Evolutionary conservation across 2,113 vertebrate species (phyloP).

Genomic region (Malurus melanocephalus): DNA sequence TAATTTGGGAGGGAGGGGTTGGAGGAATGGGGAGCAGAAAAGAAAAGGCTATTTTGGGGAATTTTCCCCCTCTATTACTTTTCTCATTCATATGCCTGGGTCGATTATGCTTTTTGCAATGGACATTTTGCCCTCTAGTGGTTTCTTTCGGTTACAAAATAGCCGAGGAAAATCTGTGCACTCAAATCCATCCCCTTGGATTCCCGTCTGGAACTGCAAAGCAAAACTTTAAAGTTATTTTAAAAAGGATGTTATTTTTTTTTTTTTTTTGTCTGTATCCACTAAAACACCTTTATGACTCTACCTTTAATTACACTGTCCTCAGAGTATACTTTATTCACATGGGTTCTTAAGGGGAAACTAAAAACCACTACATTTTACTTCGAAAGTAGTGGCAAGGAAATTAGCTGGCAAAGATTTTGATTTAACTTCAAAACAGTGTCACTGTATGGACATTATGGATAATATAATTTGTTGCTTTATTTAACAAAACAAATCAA

Average conservation of each 20-base stretch:
- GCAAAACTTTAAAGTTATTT: neutral
- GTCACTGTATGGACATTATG: neutral
- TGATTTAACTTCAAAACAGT: neutral
- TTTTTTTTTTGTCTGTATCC: neutral
- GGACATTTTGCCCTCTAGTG: slow-evolving; percentile 74
- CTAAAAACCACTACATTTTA: neutral
- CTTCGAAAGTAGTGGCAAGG: neutral
- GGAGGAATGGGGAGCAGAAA: too few relatives aligned
- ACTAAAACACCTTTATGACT: neutral
- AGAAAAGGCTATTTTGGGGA: neutral
- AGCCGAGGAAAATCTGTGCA: neutral
- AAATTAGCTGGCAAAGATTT: neutral
- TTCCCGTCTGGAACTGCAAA: neutral
- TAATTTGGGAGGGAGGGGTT: rapidly evolving
- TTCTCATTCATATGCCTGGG: rapidly evolving
- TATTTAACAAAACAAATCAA: neutral
- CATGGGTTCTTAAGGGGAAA: neutral
- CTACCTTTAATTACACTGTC: neutral
- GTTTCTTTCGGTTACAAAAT: neutral
- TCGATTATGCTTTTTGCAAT: slow-evolving; percentile 15
- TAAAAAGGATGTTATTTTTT: neutral
- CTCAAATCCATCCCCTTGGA: neutral
- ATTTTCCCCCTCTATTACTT: neutral
- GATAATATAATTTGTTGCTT: neutral
- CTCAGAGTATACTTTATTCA: neutral